phyloP scores from a whole-genome alignment of 2,797 vertebrate species.

The Gymnothorax javanicus region DNA sequence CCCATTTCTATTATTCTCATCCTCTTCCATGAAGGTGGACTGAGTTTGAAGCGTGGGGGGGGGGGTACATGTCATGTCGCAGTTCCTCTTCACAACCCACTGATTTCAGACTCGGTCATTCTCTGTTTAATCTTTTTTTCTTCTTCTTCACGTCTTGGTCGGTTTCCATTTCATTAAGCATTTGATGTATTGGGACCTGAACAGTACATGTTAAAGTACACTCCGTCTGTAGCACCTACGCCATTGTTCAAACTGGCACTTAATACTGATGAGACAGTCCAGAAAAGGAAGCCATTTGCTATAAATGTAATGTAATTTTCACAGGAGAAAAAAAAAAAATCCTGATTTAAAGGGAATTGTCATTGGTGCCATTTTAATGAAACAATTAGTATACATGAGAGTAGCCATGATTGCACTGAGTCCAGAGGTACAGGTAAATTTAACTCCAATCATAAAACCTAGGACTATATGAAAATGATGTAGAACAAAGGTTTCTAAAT shows the following conservation, averaged over 20 bases:
- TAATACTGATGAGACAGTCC: constrained; percentile 61
- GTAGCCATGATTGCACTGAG: not conserved
- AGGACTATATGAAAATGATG: not conserved
- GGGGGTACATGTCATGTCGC: constrained; percentile 5
- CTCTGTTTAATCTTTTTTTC: constrained; percentile 52
- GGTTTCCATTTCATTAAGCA: constrained; percentile 60
- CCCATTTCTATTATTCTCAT: not conserved
- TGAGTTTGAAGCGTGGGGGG: not conserved
- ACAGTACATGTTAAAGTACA: constrained; percentile 50
- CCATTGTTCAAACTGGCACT: constrained; percentile 61
- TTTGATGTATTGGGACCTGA: constrained; percentile 53
- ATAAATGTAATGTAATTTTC: constrained; percentile 56
- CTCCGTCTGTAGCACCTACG: constrained; percentile 66
- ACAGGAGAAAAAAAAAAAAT: constrained; percentile 59
- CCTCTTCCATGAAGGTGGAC: not conserved
- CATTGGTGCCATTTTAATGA: constrained; percentile 58
- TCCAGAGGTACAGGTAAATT: constrained; percentile 42
- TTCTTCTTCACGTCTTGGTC: constrained; percentile 39
- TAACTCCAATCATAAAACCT: not conserved
- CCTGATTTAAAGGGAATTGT: constrained; percentile 64
- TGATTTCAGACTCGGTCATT: constrained; percentile 42
- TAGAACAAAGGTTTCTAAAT: not conserved
- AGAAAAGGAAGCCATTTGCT: constrained; percentile 51
- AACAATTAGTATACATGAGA: constrained; percentile 57
- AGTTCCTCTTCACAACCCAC: constrained; percentile 25